Percentiles rank a stretch among this genome's conserved stretches.
These are phyloP conservation scores for human DNA, from an alignment of 2,113 vertebrate genomes.

Conservation along the genomic window GRCh38 chr15:77233501-77234000, in stretches of 20 bases:
- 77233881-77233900: neutral
- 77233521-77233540: neutral
- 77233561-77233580: neutral
- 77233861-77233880: neutral
- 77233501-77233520: neutral
- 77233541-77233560: neutral
- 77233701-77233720: neutral
- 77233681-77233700: neutral
- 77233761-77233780: neutral
- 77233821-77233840: slow-evolving; percentile 14
- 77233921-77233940: neutral
- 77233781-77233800: neutral
- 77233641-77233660: neutral
- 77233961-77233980: neutral
- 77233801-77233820: neutral
- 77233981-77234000: neutral
- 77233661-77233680: neutral
- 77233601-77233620: neutral
- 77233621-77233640: neutral
- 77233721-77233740: neutral
- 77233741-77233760: neutral
- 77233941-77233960: neutral
- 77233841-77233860: neutral
- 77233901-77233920: neutral
- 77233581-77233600: neutral